Base-by-base conservation (phyloP, 2,113 vertebrate genomes). In the Heterochromis multidens region DNA sequence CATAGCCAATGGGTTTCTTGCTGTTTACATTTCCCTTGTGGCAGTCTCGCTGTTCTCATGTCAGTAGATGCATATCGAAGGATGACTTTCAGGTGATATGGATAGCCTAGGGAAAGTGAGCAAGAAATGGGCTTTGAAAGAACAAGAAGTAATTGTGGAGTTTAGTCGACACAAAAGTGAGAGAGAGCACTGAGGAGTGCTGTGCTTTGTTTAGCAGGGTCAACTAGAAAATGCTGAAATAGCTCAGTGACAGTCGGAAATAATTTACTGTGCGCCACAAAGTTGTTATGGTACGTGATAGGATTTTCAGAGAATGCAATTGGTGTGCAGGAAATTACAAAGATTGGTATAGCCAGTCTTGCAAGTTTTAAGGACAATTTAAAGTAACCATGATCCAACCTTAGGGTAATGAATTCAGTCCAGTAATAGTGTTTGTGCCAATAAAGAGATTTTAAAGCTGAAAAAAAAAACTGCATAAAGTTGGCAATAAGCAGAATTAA, bases 51-150 rank as follows among this genome's bases (percentile, higher is more conserved):
- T 87, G 89, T 88, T 91, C 91, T 90, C 63, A 63, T 80, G 84
- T 89, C 93, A 89, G 91, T 89, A 90, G 93, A 90, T 94, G 91
- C 85, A 89, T 88, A 87, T 92, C 23, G 54, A 65, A 35, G 87
- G 84, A 92, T 93, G 86, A 79, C 91, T 93, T 93, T 90, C 61
- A 70, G 72, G 78, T 87, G 86, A 88, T 87, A 87, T 86, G 84
- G 83, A 83, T 80, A 80, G 91, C 90, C 91, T 77, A 63, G 80
- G 86, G 43, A 60, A 56, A 81, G 61, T 16, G 40, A 37, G 52
- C 35, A 85, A 46, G 72, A 79, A 92, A 93, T 85, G 33, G 65
- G 79, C 62, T 87, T 65, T 86, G 76, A 77, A 85, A 67, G 86
- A 92, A 80, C 85, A 88, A 87, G 52, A 81, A 83, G 62, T 78